These are phyloP conservation scores for Acholoe squamosa DNA, from an alignment of 2,888 invertebrate species.

Conservation along the genomic window DNA sequence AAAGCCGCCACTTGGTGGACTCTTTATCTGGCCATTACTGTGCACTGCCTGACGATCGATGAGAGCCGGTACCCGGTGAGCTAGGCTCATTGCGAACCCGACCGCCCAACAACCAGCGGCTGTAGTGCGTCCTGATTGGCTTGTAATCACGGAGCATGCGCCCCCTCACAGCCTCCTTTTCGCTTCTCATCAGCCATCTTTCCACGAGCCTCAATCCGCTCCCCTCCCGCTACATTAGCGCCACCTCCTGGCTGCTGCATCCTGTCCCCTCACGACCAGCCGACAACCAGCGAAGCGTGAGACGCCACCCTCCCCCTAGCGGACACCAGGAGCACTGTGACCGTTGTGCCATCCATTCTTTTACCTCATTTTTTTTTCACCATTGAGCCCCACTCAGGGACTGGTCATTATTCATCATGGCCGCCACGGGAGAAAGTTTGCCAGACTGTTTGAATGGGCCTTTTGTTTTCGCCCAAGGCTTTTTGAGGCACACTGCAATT, in stretches of 20 bases:
- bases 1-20: constrained; percentile 49
- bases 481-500: not conserved
- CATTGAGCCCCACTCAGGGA: not conserved
- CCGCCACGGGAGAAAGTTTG: not conserved
- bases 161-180: constrained; percentile 40
- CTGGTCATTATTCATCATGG: constrained; percentile 24
- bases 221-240: constrained; percentile 41
- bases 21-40: constrained; percentile 59
- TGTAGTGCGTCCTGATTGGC: constrained; percentile 34
- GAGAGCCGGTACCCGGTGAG: constrained; percentile 10
- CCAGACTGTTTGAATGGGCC: constrained; percentile 19
- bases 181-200: constrained; percentile 55
- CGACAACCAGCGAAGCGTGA: constrained; percentile 22
- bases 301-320: not conserved
- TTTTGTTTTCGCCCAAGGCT: not conserved
- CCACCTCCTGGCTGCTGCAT: constrained; percentile 35
- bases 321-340: not conserved
- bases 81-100: constrained; percentile 2
- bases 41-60: constrained; percentile 12
- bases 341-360: not conserved
- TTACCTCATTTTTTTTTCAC: not conserved
- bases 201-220: constrained; percentile 25
- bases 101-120: constrained; percentile 3
- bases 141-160: constrained; percentile 48
- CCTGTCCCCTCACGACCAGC: not conserved